Evolutionary conservation across 2,888 invertebrate species (phyloP).

Genomic region (Colletes collaris): DNA sequence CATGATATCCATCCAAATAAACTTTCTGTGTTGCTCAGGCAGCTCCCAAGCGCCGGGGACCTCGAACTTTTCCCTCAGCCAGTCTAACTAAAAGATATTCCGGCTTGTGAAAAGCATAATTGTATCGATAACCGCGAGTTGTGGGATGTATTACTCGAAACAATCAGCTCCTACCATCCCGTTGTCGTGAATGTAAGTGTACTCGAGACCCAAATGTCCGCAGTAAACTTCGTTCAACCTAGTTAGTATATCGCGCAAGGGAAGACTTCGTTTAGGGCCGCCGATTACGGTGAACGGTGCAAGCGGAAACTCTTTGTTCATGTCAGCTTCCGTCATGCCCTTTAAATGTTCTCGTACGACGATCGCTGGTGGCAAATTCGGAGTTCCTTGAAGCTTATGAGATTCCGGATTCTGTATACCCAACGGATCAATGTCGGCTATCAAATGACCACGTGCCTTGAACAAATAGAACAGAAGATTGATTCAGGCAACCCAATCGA

Average conservation of each 20-base stretch:
- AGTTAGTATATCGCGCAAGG: slow-evolving; percentile 74
- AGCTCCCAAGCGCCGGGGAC: slow-evolving; percentile 73
- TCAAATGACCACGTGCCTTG: slow-evolving; percentile 92
- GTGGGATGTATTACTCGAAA: background rate
- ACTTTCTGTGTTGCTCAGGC: slow-evolving; percentile 71
- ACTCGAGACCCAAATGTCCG: slow-evolving; percentile 77
- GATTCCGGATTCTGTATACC: slow-evolving; percentile 84
- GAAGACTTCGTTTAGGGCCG: slow-evolving; percentile 68
- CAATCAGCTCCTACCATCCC: slow-evolving; percentile 59
- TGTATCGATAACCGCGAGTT: too few species aligned
- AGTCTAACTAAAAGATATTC: slow-evolving; percentile 70
- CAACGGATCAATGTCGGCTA: slow-evolving; percentile 93
- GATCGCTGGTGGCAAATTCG: slow-evolving; percentile 71
- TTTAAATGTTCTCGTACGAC: slow-evolving; percentile 74
- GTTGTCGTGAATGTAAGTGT: slow-evolving; percentile 75
- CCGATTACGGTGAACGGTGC: slow-evolving; percentile 73
- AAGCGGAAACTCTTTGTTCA: slow-evolving; percentile 73
- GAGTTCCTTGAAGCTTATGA: slow-evolving; percentile 68
- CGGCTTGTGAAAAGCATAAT: background rate
- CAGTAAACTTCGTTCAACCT: slow-evolving; percentile 78
- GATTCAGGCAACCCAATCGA: background rate
- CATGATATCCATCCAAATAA: slow-evolving; percentile 76
- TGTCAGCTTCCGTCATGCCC: slow-evolving; percentile 73
- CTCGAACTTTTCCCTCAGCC: slow-evolving; percentile 77
- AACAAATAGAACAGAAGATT: slow-evolving; percentile 5